Base-by-base conservation (phyloP, 2,113 vertebrate species). In the Physeter macrocephalus region DNA sequence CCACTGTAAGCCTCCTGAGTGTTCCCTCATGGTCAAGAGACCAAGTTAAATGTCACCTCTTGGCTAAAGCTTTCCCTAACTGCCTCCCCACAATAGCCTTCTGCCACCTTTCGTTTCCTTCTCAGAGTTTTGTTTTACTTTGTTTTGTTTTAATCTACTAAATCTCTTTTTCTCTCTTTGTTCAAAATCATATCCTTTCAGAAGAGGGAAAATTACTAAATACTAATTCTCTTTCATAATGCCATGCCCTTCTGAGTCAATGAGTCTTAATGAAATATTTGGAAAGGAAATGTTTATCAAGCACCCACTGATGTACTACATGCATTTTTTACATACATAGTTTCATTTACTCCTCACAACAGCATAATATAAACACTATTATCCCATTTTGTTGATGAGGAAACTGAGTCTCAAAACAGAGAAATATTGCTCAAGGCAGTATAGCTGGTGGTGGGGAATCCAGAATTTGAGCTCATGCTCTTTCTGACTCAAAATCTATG, bases 241-340 rank as follows among this genome's bases (percentile, higher is more conserved):
- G 62, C 4, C 34, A 59, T 92, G 27, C 6, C 27, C 80, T 81
- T 85, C 71, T 90, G 91, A 95, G 61, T 75, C 69, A 93, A 3
- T 90, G 29, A 84, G 64, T 74, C 71, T 52, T 77, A 88, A 54
- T 88, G 23, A 46, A 25, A 87, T 25, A 69, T 96, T 95, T 96
- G 90, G 41, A 93, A 95, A 95, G 18, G 10, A 96, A 92, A 64
- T 88, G 54, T 59, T 85, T 93, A 81, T 75, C 85, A 94, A 93
- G 8, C 15, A 64, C 27, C 23, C 39, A 78, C 21, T 80, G 23
- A 72, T 41, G 12, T 31, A 85, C 39, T 59, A 12, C 23, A 18
- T 87, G 46, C 6, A 46, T 72, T 75, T 39, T 27, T 92, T 83
- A 93, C 12, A n/a, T n/a, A 31, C 8, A 31, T 5, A 77, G 29